Conservation (phyloP, 2,888 invertebrate species). For the Arrhopalites spinosus region DNA sequence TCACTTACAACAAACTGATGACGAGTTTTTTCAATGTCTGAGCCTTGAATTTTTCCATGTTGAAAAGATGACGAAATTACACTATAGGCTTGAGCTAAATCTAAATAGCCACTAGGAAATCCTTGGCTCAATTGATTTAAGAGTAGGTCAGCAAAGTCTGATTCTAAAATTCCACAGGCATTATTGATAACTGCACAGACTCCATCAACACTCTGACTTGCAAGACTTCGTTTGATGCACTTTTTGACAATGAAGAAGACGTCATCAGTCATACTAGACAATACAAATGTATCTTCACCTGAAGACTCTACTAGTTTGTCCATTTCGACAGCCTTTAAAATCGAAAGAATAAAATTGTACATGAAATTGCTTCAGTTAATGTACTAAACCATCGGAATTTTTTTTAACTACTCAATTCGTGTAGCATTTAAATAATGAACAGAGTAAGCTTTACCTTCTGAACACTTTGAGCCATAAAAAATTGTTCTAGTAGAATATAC, state of each 20-base stretch:
- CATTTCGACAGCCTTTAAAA: slow-evolving; percentile 72
- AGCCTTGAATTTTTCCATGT: slow-evolving; percentile 77
- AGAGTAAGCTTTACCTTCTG: slow-evolving; percentile 64
- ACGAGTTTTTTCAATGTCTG: slow-evolving; percentile 77
- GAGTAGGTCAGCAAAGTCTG: slow-evolving; percentile 76
- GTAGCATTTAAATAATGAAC: neutral
- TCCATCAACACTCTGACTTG: slow-evolving; percentile 90
- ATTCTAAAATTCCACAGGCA: slow-evolving; percentile 83
- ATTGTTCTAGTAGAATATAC: slow-evolving; percentile 90
- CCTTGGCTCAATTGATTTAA: slow-evolving; percentile 71
- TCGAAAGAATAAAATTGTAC: neutral
- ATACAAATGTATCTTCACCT: slow-evolving; percentile 59
- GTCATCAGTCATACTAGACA: slow-evolving; percentile 93
- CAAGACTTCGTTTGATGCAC: slow-evolving; percentile 89
- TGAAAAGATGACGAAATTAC: slow-evolving; percentile 79
- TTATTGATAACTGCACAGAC: slow-evolving; percentile 96
- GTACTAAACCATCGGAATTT: too few relatives aligned
- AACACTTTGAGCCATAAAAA: slow-evolving; percentile 93
- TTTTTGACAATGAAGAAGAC: slow-evolving; percentile 96
- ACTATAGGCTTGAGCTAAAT: slow-evolving; percentile 80
- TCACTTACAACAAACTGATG: slow-evolving; percentile 73
- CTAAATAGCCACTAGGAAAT: slow-evolving; percentile 68
- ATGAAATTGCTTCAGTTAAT: neutral
- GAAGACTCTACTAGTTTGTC: slow-evolving; percentile 75
- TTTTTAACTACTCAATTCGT: too few relatives aligned